Evolutionary conservation across 2,888 invertebrate species (phyloP).

Genomic region (Ectemnius lituratus): DNA sequence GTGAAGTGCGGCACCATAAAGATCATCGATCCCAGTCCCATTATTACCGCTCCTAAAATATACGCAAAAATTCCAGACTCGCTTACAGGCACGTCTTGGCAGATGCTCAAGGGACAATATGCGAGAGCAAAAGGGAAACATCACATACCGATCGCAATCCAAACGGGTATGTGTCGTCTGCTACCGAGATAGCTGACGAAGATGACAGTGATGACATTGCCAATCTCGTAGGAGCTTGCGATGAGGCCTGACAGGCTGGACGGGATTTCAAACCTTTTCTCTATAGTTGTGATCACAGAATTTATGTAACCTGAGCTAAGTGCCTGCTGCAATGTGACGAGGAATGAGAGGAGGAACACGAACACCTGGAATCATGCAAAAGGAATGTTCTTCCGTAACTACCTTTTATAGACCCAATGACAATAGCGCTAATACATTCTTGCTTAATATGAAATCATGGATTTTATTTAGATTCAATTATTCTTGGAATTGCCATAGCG

Average conservation of each 20-base stretch:
- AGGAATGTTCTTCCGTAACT: constrained; percentile 12
- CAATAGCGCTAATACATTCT: background rate
- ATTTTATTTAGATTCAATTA: no score
- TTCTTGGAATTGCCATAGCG: no score
- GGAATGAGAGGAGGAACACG: constrained; percentile 91
- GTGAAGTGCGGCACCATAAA: constrained; percentile 96
- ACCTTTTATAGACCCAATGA: background rate
- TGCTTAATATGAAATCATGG: no score
- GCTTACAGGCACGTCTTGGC: no score
- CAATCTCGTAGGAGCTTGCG: constrained; percentile 96
- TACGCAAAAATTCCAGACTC: background rate
- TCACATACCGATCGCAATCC: constrained; percentile 92
- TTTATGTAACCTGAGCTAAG: constrained; percentile 95
- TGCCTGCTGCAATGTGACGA: constrained; percentile 94
- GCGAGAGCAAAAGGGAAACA: background rate
- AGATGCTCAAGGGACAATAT: background rate
- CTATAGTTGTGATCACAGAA: constrained; percentile 97
- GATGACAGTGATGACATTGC: constrained; percentile 96
- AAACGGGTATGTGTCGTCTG: constrained; percentile 93
- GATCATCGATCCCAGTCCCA: constrained; percentile 95
- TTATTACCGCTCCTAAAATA: constrained; percentile 88
- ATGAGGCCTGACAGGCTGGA: constrained; percentile 95
- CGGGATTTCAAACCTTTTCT: constrained; percentile 96
- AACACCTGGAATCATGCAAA: constrained; percentile 83
- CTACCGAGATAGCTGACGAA: constrained; percentile 97